phyloP scores from a whole-genome alignment of 2,113 vertebrate species.

The Maylandia zebra region DNA sequence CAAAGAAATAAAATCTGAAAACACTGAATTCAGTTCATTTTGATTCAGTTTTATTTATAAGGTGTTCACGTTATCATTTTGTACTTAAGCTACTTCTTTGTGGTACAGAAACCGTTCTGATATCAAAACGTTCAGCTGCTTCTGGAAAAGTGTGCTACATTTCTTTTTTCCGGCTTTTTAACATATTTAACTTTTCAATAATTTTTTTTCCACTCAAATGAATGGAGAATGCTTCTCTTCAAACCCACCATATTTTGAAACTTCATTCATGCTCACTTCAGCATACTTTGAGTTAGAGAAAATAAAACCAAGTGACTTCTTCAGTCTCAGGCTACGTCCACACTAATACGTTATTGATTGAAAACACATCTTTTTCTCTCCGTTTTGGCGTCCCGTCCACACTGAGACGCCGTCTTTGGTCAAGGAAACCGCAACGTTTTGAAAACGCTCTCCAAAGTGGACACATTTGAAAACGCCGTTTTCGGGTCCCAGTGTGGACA shows the following conservation, averaged over 20 bases:
- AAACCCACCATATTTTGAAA: fast-evolving
- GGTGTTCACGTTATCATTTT: background rate
- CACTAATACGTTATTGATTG: fast-evolving
- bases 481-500: fast-evolving
- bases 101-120: background rate
- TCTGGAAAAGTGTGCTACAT: fast-evolving
- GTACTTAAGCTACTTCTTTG: background rate
- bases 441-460: background rate
- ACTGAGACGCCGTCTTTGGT: background rate
- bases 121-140: background rate
- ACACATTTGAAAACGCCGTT: background rate
- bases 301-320: background rate
- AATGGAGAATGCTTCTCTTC: background rate
- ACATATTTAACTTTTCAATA: background rate
- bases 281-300: background rate
- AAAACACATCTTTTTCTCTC: fast-evolving
- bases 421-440: fast-evolving
- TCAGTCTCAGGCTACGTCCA: background rate
- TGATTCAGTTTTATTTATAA: background rate
- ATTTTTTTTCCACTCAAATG: background rate
- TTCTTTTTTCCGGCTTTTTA: background rate
- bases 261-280: background rate
- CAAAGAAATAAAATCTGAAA: background rate
- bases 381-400: background rate
- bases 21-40: background rate